Conservation (phyloP, 2,888 invertebrate species). For the Microdon myrmicae region DNA sequence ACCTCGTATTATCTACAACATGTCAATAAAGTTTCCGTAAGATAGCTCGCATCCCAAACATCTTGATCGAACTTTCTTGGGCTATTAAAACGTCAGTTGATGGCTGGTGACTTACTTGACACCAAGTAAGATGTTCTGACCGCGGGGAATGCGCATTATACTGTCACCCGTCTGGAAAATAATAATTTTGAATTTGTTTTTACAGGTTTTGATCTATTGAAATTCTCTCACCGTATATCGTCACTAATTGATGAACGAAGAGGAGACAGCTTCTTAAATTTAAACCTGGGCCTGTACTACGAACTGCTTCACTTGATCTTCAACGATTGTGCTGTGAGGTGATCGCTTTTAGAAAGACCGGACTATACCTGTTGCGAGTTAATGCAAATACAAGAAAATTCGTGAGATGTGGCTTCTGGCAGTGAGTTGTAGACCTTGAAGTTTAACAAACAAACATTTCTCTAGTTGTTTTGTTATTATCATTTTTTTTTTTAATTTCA, state of each 20-base stretch:
- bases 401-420: no score
- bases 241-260: slow-evolving; percentile 5
- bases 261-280: slow-evolving; percentile 29
- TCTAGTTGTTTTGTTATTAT: no score
- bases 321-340: slow-evolving; percentile 26
- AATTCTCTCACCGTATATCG: slow-evolving; percentile 3
- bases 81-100: slow-evolving; percentile 34
- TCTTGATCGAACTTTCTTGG: slow-evolving; percentile 16
- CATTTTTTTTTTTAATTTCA: no score
- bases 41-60: slow-evolving; percentile 16
- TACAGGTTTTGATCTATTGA: slow-evolving; percentile 11
- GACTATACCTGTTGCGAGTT: no score
- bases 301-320: slow-evolving; percentile 38
- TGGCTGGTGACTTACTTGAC: slow-evolving; percentile 26
- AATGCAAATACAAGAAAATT: no score
- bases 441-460: no score
- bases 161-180: slow-evolving; percentile 12
- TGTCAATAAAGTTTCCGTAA: slow-evolving; percentile 40
- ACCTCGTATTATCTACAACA: slow-evolving; percentile 29
- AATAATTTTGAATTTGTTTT: slow-evolving; percentile 9
- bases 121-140: slow-evolving; percentile 5
- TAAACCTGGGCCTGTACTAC: slow-evolving; percentile 27
- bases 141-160: not conserved
- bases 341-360: no score
- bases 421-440: no score